Evolutionary conservation across 2,888 invertebrate species (phyloP), one percentile per base, ranked within the genome.

Genomic region (Hipparchia semele): DNA sequence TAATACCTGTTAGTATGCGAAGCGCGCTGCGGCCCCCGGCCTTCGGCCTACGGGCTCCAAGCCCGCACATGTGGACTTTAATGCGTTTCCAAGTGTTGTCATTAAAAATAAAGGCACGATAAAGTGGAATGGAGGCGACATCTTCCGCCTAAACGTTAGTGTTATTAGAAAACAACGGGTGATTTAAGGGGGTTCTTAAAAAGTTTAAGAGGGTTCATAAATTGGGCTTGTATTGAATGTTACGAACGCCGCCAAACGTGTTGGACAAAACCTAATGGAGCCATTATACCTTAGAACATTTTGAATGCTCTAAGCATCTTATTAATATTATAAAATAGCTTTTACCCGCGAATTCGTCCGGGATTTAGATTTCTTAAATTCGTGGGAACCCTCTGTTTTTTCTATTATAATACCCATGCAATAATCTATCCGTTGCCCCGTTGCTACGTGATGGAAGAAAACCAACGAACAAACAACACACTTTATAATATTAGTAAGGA

Each of bases 71-170:
- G 73, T 68, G 62, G 53, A 72, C 56, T 70, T 70, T 73, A 75
- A 75, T 75, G 73, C 70, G 59, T 70, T 72, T 75, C 64, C 62
- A 75, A 75, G 73, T 72, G 66, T 73, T 59, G 68, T 64, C 70
- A 75, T 75, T 75, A 75, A 73, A 75, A 75, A 75, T 68, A 72
- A 73, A 73, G 65, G 61, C 61, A 66, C 70, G 45, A 33, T 71
- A 12, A 71, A 71, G 56, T 70, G 54, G 68, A 68, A 70, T n/a
- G 71, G 59, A 46, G 56, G 54, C 68, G 56, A 73, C 60, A 45
- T 51, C 56, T 66, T 39, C 39, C 45, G n/a, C 33, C 45, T 66
- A 45, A 66, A n/a, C 66, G 54, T 66, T 54, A 66, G 54, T 54
- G 53, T 66, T 66, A 54, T 53, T 54, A 54, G 64, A 64, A 9